A percentile compares a stretch with the other conserved stretches of the same genome.
phyloP scores from a whole-genome alignment of 2,888 invertebrate genomes.

The Campoletis raptor region DNA sequence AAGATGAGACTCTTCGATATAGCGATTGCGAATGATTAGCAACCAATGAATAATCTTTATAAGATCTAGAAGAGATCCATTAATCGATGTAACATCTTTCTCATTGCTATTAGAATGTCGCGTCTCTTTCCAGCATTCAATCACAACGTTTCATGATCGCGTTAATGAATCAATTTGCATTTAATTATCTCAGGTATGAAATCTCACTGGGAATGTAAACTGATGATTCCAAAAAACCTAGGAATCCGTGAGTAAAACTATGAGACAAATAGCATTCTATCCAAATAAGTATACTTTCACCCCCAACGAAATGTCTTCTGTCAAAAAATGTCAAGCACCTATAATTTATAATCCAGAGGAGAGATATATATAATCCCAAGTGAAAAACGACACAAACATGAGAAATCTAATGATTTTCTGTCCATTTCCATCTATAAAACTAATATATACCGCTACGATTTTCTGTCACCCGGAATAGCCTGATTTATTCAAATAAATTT shows the following conservation, averaged over 20 bases:
- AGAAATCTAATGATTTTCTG: neutral
- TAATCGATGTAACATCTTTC: neutral
- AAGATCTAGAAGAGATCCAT: neutral
- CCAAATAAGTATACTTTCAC: neutral
- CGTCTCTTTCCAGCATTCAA: too few species aligned
- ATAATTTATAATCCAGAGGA: neutral
- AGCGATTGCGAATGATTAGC: neutral
- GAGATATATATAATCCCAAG: neutral
- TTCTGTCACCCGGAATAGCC: neutral
- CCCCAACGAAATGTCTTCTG: neutral
- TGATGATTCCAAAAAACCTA: neutral
- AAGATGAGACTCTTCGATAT: neutral
- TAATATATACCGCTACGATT: neutral
- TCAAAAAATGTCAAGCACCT: neutral
- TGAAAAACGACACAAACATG: neutral
- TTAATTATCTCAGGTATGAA: neutral
- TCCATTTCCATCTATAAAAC: neutral
- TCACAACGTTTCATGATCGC: neutral
- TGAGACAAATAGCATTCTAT: neutral
- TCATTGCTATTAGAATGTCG: neutral
- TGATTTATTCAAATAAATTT: constrained; percentile 10
- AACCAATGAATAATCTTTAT: neutral
- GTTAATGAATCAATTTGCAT: neutral
- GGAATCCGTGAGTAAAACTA: neutral
- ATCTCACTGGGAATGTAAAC: neutral